Conservation (phyloP, 1,140 invertebrate genomes). For the Trigoniulus corallinus region DNA sequence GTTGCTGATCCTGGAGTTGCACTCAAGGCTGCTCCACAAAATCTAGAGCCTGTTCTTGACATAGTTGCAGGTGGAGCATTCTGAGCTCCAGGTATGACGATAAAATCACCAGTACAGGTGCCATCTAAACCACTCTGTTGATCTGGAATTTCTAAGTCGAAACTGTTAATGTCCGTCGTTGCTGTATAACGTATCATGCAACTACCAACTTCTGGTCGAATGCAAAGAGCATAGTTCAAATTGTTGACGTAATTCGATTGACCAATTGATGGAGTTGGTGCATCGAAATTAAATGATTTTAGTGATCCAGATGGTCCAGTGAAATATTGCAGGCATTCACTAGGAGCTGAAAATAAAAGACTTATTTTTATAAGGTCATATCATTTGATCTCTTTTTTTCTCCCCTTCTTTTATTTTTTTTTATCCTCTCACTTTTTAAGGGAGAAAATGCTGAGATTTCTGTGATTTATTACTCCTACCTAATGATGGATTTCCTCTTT, state of each 20-base stretch:
- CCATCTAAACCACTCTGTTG: background rate
- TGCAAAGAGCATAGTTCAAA: constrained; percentile 26
- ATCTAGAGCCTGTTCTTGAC: background rate
- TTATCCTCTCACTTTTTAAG: background rate
- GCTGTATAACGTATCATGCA: constrained; percentile 14
- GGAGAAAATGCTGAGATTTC: constrained; percentile 9
- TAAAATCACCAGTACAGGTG: background rate
- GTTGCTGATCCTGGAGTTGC: background rate
- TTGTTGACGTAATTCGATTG: constrained; percentile 33
- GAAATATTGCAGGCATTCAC: constrained; percentile 22
- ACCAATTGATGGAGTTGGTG: background rate
- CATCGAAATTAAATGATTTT: constrained; percentile 26
- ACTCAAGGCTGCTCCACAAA: constrained; percentile 4
- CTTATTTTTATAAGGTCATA: too few relatives aligned
- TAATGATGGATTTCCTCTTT: constrained; percentile 42
- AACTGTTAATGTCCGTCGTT: background rate
- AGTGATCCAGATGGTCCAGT: constrained; percentile 15
- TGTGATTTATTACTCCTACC: too few relatives aligned
- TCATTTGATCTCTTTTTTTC: too few relatives aligned
- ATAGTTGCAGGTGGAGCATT: constrained; percentile 4
- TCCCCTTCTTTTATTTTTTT: background rate
- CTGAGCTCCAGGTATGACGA: constrained; percentile 3
- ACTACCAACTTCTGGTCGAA: constrained; percentile 18
- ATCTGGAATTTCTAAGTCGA: background rate
- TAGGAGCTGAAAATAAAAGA: constrained; percentile 17